Conservation (phyloP, 2,888 invertebrate species). For the Pegoplata infirma region DNA sequence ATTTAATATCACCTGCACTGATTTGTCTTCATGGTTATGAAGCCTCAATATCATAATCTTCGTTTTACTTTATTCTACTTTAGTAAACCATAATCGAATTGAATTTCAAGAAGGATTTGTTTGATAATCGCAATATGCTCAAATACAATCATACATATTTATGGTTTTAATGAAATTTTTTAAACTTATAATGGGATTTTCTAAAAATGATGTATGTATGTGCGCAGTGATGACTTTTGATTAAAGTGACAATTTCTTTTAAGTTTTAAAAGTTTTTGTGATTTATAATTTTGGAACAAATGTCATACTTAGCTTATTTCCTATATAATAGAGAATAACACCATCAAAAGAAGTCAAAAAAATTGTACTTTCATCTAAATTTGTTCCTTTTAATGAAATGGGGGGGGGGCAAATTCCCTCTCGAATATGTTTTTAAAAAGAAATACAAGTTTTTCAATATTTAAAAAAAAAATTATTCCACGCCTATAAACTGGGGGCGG, state of each 20-base stretch:
- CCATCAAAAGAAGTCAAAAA: too few species aligned
- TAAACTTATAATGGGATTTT: conserved; percentile 33
- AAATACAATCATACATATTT: neutral
- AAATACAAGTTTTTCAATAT: too few species aligned
- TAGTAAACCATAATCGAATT: conserved; percentile 50
- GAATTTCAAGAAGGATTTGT: conserved; percentile 48
- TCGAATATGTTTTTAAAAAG: too few species aligned
- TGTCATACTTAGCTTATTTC: too few species aligned
- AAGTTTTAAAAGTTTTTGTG: neutral
- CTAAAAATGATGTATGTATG: neutral
- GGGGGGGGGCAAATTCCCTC: too few species aligned
- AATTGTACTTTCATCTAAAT: too few species aligned
- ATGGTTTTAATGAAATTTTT: conserved; percentile 21
- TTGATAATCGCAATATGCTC: conserved; percentile 19
- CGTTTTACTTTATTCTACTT: conserved; percentile 11
- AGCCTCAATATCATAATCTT: conserved; percentile 16
- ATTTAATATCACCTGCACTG: conserved; percentile 58
- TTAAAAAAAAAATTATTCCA: too few species aligned
- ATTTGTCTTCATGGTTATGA: conserved; percentile 55
- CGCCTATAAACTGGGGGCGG: too few species aligned
- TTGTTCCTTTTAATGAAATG: too few species aligned
- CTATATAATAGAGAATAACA: too few species aligned
- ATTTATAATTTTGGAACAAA: too few species aligned
- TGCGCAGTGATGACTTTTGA: conserved; percentile 23
- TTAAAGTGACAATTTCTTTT: conserved; percentile 17